These are phyloP conservation scores for Cremastobaeus sp. DNA, from an alignment of 2,888 invertebrate species.

Conservation along the genomic window DNA sequence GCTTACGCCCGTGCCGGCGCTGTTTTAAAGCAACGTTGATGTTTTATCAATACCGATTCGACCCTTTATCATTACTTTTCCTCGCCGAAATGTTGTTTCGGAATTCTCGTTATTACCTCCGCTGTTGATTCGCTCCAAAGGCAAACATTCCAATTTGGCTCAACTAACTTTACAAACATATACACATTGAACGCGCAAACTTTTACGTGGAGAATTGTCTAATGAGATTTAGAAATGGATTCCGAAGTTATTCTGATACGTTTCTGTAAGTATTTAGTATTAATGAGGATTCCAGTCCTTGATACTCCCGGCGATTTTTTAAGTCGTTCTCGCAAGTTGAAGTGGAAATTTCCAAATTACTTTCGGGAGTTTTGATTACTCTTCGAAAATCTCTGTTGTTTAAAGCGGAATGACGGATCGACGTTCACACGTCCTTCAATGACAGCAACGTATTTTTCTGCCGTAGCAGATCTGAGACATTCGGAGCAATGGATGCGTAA, in stretches of 20 bases:
- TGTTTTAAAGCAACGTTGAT: constrained; percentile 25
- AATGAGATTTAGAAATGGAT: constrained; percentile 5
- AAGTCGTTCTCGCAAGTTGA: too few relatives aligned
- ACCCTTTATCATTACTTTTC: constrained; percentile 37
- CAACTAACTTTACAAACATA: constrained; percentile 24
- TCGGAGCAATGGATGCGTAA: constrained; percentile 21
- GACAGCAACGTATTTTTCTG: constrained; percentile 17
- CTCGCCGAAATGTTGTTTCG: constrained; percentile 30
- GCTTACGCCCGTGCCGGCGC: constrained; percentile 32
- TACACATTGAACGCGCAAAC: constrained; percentile 18
- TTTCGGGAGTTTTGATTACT: too few relatives aligned
- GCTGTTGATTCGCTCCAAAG: constrained; percentile 16
- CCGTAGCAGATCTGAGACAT: neutral
- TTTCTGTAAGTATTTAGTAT: too few relatives aligned
- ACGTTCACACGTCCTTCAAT: neutral
- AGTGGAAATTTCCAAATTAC: too few relatives aligned
- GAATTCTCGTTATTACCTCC: constrained; percentile 5
- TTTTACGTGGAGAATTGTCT: neutral
- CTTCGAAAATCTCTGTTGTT: constrained; percentile 1
- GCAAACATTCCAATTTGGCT: constrained; percentile 30
- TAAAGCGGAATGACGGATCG: neutral
- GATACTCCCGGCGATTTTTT: too few relatives aligned
- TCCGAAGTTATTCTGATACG: neutral
- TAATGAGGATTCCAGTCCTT: too few relatives aligned
- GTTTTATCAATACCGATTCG: constrained; percentile 45